phyloP scores from a whole-genome alignment of 2,888 invertebrate species.

The Callosobruchus maculatus region DNA sequence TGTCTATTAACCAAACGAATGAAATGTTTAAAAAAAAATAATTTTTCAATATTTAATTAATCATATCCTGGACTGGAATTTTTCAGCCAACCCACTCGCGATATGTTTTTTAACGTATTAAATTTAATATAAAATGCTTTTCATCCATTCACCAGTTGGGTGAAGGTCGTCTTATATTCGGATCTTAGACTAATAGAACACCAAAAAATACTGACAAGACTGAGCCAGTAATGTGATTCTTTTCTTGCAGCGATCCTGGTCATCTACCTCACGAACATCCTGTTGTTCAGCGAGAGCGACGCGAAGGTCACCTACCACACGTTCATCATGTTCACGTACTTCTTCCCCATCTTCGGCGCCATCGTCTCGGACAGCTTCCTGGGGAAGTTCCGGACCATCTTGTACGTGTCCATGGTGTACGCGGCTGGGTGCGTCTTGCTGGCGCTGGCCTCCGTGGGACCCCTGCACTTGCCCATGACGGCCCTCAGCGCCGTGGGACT shows the following conservation, averaged over 20 bases:
- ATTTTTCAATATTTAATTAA: too few species aligned
- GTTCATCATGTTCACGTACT: slow-evolving; percentile 86
- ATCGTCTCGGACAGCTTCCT: slow-evolving; percentile 90
- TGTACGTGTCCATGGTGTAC: slow-evolving; percentile 86
- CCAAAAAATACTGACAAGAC: too few species aligned
- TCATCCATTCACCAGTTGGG: too few species aligned
- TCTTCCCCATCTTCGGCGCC: slow-evolving; percentile 86
- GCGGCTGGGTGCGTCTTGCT: slow-evolving; percentile 78
- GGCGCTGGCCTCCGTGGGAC: slow-evolving; percentile 64
- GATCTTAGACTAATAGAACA: too few species aligned
- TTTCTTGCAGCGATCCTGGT: slow-evolving; percentile 80
- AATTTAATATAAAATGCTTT: too few species aligned
- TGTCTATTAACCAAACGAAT: too few species aligned
- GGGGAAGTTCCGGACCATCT: slow-evolving; percentile 87
- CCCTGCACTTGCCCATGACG: slow-evolving; percentile 56
- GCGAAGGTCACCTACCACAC: slow-evolving; percentile 86
- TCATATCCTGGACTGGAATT: too few species aligned
- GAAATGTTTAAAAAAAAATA: too few species aligned
- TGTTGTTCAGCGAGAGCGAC: slow-evolving; percentile 67
- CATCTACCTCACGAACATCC: slow-evolving; percentile 77
- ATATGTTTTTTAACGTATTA: too few species aligned
- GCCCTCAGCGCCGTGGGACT: slow-evolving; percentile 58
- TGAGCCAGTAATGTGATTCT: too few species aligned
- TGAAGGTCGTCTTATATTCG: too few species aligned
- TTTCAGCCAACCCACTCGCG: too few species aligned